Conservation (phyloP, 2,888 invertebrate genomes). For the Cotesia congregata region DNA sequence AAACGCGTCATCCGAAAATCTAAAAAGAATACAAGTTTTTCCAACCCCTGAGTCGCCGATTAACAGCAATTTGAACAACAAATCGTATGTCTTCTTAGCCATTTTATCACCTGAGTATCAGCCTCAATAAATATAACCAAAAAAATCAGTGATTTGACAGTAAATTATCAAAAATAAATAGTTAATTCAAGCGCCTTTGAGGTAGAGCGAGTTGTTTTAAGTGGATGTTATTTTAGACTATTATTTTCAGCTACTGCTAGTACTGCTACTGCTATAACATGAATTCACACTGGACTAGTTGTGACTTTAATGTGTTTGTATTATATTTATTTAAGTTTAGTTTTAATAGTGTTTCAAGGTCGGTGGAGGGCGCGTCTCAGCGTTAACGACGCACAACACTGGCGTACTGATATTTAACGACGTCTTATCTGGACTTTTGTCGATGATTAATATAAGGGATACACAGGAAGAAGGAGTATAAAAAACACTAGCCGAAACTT, state of each 20-base stretch:
- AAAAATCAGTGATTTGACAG: not conserved
- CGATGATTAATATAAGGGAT: slow-evolving; percentile 25
- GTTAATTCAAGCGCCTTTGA: not conserved
- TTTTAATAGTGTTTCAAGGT: slow-evolving; percentile 53
- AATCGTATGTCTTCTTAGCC: slow-evolving; percentile 96
- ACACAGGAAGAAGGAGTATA: slow-evolving; percentile 11
- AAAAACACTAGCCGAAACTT: slow-evolving; percentile 23
- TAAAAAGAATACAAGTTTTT: slow-evolving; percentile 93
- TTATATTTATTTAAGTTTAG: slow-evolving; percentile 32
- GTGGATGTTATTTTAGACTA: slow-evolving; percentile 44
- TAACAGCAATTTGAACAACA: slow-evolving; percentile 90
- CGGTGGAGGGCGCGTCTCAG: slow-evolving; percentile 58
- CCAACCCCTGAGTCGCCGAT: slow-evolving; percentile 96
- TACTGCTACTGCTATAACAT: slow-evolving; percentile 43
- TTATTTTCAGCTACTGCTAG: slow-evolving; percentile 39
- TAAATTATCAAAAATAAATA: not conserved
- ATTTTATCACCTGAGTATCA: slow-evolving; percentile 72
- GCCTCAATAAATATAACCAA: not conserved
- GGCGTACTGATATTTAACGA: slow-evolving; percentile 17
- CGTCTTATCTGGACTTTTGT: slow-evolving; percentile 33
- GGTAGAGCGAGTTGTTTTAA: slow-evolving; percentile 11
- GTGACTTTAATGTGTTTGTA: not conserved
- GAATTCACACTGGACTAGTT: slow-evolving; percentile 37
- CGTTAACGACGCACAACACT: slow-evolving; percentile 26
- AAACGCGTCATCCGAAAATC: slow-evolving; percentile 95